Percentiles rank a stretch among this genome's conserved stretches.
Conservation (phyloP, 1,140 invertebrate genomes). For the Zaprionus ornatus region DNA sequence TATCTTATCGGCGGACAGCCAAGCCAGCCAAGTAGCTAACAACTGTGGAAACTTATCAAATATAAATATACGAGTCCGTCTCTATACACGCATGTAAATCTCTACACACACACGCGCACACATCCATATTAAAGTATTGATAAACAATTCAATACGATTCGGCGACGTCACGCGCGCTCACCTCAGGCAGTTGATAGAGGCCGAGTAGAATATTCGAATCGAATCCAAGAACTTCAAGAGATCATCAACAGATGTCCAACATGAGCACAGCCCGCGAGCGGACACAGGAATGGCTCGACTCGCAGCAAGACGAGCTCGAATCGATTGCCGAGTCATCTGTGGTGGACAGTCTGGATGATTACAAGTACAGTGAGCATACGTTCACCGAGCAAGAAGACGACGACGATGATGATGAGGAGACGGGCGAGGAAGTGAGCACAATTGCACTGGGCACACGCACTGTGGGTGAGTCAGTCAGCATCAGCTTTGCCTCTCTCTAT, state of each 20-base stretch:
- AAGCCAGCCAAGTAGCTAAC: not conserved
- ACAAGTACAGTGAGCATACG: constrained; percentile 60
- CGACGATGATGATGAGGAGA: constrained; percentile 49
- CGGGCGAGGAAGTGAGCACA: constrained; percentile 63
- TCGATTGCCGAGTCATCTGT: constrained; percentile 73
- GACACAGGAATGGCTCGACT: constrained; percentile 59
- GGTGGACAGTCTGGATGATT: constrained; percentile 68
- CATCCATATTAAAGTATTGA: constrained; percentile 41
- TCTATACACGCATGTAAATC: constrained; percentile 32
- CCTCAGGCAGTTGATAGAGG: not conserved
- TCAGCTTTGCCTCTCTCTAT: not conserved
- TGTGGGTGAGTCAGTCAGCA: constrained; percentile 40
- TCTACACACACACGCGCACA: not conserved
- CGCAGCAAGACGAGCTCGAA: constrained; percentile 65
- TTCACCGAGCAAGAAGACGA: constrained; percentile 41
- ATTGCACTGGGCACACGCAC: constrained; percentile 54
- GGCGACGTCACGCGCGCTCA: constrained; percentile 33
- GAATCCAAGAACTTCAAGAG: not conserved
- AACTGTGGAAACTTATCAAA: constrained; percentile 49
- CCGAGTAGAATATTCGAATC: not conserved
- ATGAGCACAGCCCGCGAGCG: constrained; percentile 51
- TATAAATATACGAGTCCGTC: constrained; percentile 11
- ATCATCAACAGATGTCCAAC: constrained; percentile 43
- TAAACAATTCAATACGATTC: constrained; percentile 29
- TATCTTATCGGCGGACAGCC: constrained; percentile 52